Evolutionary conservation across 2,113 vertebrate genomes (phyloP).

Genomic region (Brachyistius frenatus): DNA sequence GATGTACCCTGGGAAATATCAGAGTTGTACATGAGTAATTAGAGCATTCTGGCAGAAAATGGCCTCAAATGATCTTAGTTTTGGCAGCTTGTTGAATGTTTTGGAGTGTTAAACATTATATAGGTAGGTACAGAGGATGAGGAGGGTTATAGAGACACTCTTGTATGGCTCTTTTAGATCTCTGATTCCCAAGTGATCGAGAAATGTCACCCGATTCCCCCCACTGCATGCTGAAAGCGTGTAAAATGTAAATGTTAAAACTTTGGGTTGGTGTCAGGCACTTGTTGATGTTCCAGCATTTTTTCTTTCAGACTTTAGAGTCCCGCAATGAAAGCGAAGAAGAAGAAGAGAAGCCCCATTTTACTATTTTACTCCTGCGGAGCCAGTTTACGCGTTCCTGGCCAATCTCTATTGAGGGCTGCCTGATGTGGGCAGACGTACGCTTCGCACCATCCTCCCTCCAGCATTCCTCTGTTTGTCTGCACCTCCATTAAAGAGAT

Average conservation of each 20-base stretch:
- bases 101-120: neutral
- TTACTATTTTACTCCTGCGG: constrained; percentile 71
- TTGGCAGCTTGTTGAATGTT: neutral
- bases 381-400: constrained; percentile 75
- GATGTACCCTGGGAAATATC: too few species aligned
- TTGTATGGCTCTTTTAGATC: too few species aligned
- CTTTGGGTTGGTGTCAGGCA: constrained; percentile 39
- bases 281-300: constrained; percentile 57
- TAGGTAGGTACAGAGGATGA: too few species aligned
- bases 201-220: neutral
- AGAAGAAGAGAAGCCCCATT: constrained; percentile 67
- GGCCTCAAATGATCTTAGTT: neutral
- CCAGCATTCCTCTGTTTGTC: constrained; percentile 76
- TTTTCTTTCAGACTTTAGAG: constrained; percentile 66
- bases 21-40: too few species aligned
- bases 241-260: constrained; percentile 40
- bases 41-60: neutral
- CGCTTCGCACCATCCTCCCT: constrained; percentile 56
- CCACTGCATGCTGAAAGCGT: neutral
- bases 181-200: neutral
- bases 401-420: constrained; percentile 76
- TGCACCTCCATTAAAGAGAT: constrained; percentile 69
- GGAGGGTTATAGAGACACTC: too few species aligned
- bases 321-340: constrained; percentile 58
- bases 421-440: constrained; percentile 76